A percentile compares a stretch with the other conserved stretches of the same genome.
phyloP scores from a whole-genome alignment of 2,797 vertebrate genomes.

The Triplophysa bombifrons region DNA sequence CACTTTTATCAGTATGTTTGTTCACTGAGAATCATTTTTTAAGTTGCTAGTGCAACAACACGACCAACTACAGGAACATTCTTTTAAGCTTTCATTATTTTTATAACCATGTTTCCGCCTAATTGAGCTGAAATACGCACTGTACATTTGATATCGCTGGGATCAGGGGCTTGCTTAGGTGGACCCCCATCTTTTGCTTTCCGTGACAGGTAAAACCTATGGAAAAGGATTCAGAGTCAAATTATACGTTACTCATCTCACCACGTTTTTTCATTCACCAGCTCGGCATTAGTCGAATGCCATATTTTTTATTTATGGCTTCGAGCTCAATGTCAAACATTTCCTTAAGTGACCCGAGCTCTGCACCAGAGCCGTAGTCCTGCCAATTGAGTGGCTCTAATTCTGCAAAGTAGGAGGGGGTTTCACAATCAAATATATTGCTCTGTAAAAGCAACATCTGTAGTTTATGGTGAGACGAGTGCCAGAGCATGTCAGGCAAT shows the following conservation, averaged over 20 bases:
- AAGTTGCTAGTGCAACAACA: too few relatives aligned
- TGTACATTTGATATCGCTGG: conserved; percentile 32
- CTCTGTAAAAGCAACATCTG: conserved; percentile 45
- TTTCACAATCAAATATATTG: conserved; percentile 51
- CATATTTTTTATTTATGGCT: conserved; percentile 55
- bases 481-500: conserved; percentile 55
- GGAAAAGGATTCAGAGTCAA: conserved; percentile 53
- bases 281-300: conserved; percentile 49
- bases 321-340: conserved; percentile 30
- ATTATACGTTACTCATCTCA: conserved; percentile 44
- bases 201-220: conserved; percentile 54
- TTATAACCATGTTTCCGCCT: conserved; percentile 41
- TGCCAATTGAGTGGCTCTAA: conserved; percentile 16
- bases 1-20: too few relatives aligned
- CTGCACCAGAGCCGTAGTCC: conserved; percentile 8
- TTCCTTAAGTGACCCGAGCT: conserved; percentile 51
- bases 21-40: too few relatives aligned
- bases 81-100: background rate
- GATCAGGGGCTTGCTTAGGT: background rate
- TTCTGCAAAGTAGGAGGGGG: conserved; percentile 47
- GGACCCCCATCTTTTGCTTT: conserved; percentile 13
- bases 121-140: conserved; percentile 43
- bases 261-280: conserved; percentile 47
- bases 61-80: too few relatives aligned
- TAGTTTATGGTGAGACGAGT: conserved; percentile 48